Base-by-base conservation (phyloP, 2,113 vertebrate species). In the Bujurquina vittata region DNA sequence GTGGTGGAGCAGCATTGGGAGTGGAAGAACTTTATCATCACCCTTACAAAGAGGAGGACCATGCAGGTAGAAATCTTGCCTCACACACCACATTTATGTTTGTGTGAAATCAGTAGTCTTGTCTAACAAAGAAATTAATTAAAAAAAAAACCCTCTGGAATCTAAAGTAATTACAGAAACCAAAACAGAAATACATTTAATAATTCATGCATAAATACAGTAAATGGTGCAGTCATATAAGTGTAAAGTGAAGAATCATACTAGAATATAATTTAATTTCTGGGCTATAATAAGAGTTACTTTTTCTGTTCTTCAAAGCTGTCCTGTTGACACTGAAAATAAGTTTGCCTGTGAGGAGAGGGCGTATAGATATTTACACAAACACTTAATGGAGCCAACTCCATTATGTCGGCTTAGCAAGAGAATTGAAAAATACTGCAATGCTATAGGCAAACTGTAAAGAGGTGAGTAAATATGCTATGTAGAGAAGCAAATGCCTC, bases 1-100 rank as follows among this genome's bases (percentile, higher is more conserved):
- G 93, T 99, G 29, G 95, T 99, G 92, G 98, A 99, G 46, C 98
- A 99, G 4, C 96, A 90, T 7, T 99, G 98, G 98, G 97, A 99
- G 83, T 99, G 98, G 98, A 98, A 96, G 88, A 97, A 97, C 94
- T 97, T 98, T 78, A 93, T 97, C 92, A 94, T 99, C 73, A 98
- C 97, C 0, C 94, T 99, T 60, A 96, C 96, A 33, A 99, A 99
- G 90, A 97, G 98, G 87, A 97, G 97, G 88, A 95, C 96, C 79
- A 99, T 99, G 98, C 97, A 99, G 98, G 97, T 99, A 95, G 29
- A 84, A 43, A 78, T 2, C 58, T 22, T 63, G 31, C 43, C 37
- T 29, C 35, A 54, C 57, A 67, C 57, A 80, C 12, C 3, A 8
- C 31, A 46, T 33, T 72, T 72, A 26, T 72, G 46, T n/a, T 72